Base-by-base conservation (phyloP, 2,888 invertebrate genomes). In the Pseudanteris insignis region DNA sequence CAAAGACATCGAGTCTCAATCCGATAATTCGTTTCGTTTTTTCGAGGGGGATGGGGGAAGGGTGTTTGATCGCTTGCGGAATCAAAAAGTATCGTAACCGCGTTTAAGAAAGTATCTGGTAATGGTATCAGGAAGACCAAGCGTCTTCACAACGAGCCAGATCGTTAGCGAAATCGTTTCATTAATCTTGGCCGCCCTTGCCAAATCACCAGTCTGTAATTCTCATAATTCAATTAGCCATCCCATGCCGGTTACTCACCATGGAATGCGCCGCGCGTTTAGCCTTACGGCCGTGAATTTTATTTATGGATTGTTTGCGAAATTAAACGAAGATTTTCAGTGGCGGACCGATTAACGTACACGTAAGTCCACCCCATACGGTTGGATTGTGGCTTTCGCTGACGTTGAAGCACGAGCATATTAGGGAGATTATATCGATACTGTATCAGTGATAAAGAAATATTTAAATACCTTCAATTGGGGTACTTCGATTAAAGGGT, bases 181-280 rank as follows among this genome's bases (percentile, higher is more conserved):
- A 77, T 77, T 76, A 76, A 77, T 77, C 76, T 75, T 64, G 70
- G 43, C 51, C 71, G 48, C 72, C 75, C 73, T 68, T 66, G 67
- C 59, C 71, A 69, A 75, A 77, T 77, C 75, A 71, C 70, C 69
- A 69, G 58, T 59, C 64, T 69, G 70, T 73, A 73, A 77, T 76
- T 75, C 75, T 71, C 69, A 74, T 77, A 73, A 78, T 77, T 77
- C 76, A 73, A 76, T 77, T 75, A 77, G 72, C 67, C 58, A 57
- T 64, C 33, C 57, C 48, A 53, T 64, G 48, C 51, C 38, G 21
- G 18, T 54, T 40, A 43, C 32, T 28, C 61, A 46, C 48, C 33
- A 48, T 40, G 34, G 38, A 60, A 34, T 38, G 21, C 30, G 29
- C 37, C 54, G 38, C 46, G 36, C 43, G 44, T 53, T 59, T 40